phyloP scores from a whole-genome alignment of 2,113 vertebrate species.

The Phalacrocorax brasilianus region DNA sequence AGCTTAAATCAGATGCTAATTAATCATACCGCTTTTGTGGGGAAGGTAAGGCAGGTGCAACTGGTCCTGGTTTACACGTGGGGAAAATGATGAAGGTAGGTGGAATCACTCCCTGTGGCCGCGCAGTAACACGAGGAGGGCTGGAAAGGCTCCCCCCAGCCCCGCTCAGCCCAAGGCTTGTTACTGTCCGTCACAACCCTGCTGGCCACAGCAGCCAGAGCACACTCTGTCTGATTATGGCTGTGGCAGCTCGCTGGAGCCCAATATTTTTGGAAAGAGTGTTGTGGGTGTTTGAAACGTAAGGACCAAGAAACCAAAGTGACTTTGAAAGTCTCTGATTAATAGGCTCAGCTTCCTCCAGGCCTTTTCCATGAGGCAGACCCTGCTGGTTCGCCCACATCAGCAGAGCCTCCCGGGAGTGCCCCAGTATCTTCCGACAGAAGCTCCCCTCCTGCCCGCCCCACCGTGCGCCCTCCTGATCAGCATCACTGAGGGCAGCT shows the following conservation, averaged over 20 bases:
- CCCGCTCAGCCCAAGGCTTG: neutral
- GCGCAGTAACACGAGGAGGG: fast-evolving
- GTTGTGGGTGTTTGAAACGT: neutral
- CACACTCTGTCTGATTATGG: neutral
- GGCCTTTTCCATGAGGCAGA: neutral
- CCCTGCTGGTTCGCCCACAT: neutral
- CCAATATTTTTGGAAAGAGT: neutral
- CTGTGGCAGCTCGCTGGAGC: neutral
- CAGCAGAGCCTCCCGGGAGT: neutral
- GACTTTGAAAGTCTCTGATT: neutral
- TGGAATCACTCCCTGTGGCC: neutral
- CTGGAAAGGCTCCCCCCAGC: neutral
- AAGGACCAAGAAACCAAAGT: neutral
- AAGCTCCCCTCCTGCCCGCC: neutral
- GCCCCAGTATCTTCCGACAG: neutral
- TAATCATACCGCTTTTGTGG: neutral
- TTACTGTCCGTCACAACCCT: too few relatives aligned
- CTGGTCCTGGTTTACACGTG: neutral
- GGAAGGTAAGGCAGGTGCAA: neutral
- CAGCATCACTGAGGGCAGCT: neutral
- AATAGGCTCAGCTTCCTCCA: neutral
- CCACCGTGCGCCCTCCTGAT: fast-evolving
- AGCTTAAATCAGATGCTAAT: slow-evolving; percentile 23
- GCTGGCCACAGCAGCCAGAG: fast-evolving
- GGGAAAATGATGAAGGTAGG: neutral